Evolutionary conservation across 2,888 invertebrate genomes (phyloP), one percentile per base, ranked within the genome.

Genomic region (Drosophila monieri): DNA sequence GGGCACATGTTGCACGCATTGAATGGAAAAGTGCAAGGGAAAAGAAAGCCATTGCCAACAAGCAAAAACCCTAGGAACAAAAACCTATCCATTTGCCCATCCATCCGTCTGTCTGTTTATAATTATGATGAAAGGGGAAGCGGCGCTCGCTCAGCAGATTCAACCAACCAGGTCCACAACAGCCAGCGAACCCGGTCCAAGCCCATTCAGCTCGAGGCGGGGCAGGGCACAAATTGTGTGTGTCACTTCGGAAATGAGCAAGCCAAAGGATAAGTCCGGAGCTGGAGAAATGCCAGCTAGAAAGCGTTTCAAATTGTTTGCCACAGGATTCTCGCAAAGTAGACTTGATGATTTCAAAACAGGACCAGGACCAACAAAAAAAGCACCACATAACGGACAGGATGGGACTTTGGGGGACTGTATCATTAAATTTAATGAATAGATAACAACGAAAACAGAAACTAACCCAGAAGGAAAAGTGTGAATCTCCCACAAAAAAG

Each of bases 201-300:
- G 32, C 48, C 64, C 54, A 55, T 48, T 60, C 54, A 68, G 53
- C 64, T 57, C 41, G 48, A 64, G 65, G 80, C 66, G 54, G 51
- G 37, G 56, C 56, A 64, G 46, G 68, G 54, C 57, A 62, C 54
- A 73, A 70, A 62, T 62, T 60, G 49, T 80, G 62, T 76, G 37
- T 84, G 84, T 83, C 84, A 85, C 73, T 75, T 73, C 78, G 85
- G 80, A 78, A 77, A 78, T 78, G 75, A 73, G 73, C 54, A 73
- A 55, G 49, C 35, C 27, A 41, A 30, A 35, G 41, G 9, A 51
- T 53, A 52, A 44, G 23, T 32, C 48, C 37, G 58, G 35, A 6
- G 35, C 14, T 6, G 15, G 39, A 41, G 39, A 15, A 39, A 14
- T 51, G 54, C 67, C 55, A 65, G 54, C 52, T 72, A 32, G 69